Conservation (phyloP, 2,797 vertebrate species). For the Nyctalus aviator region DNA sequence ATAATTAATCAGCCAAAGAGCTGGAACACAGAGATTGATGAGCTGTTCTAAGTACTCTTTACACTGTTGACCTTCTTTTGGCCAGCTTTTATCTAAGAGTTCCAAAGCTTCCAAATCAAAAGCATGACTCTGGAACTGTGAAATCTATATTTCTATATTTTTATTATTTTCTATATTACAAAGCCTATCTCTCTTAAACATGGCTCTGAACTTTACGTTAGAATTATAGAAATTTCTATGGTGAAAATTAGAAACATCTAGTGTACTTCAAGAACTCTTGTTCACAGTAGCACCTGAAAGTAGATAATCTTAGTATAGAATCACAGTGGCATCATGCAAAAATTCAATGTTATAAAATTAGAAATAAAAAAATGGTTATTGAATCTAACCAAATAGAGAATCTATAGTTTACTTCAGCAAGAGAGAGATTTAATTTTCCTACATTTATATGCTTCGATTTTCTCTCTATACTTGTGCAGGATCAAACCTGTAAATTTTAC, state of each 20-base stretch:
- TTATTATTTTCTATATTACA: constrained; percentile 78
- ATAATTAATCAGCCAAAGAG: constrained; percentile 79
- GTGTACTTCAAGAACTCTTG: constrained; percentile 52
- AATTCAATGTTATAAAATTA: constrained; percentile 11
- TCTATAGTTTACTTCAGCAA: background rate
- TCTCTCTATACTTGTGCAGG: background rate
- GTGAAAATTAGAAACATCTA: constrained; percentile 52
- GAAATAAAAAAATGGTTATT: constrained; percentile 51
- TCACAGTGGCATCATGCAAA: background rate
- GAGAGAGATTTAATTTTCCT: background rate
- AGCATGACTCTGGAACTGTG: constrained; percentile 76
- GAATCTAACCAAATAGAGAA: background rate
- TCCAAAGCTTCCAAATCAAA: constrained; percentile 82
- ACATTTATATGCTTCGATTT: background rate
- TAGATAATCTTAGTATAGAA: background rate
- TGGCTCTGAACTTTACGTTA: constrained; percentile 60
- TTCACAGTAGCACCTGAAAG: constrained; percentile 62
- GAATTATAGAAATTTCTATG: constrained; percentile 72
- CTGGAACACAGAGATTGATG: constrained; percentile 74
- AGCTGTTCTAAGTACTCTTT: constrained; percentile 62
- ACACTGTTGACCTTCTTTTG: constrained; percentile 72
- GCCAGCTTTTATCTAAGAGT: constrained; percentile 66
- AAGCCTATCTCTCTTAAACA: constrained; percentile 67
- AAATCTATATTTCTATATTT: constrained; percentile 83
- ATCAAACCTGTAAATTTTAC: background rate